Base-by-base conservation (phyloP, 2,888 invertebrate genomes). In the Carabus problematicus region DNA sequence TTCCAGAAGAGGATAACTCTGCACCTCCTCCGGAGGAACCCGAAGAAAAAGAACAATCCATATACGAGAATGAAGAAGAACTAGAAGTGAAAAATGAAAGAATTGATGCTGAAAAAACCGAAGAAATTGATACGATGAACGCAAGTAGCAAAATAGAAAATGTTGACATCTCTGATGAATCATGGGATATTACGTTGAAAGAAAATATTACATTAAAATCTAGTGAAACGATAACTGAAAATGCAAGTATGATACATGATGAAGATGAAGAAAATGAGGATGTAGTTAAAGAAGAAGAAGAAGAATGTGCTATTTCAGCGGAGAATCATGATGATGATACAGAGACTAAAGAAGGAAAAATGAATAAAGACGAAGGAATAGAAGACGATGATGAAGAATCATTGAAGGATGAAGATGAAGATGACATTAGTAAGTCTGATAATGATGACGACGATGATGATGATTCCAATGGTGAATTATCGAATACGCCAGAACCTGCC, bases 211-310 rank as follows among this genome's bases (percentile, higher is more conserved):
- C 73, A 77, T 0, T 79, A 80, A 52, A 60, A 70, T 59, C 40
- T 81, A 81, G 58, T 80, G 82, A 70, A 79, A 82, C 70, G 82
- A 82, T 68, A 82, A 72, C 74, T 82, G 45, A 82, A 82, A 72
- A 83, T 82, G 11, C 82, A 82, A 66, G 82, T 81, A 2, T 59
- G 0, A n/a, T n/a, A n/a, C n/a, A n/a, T n/a, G n/a, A n/a, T n/a
- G 61, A 71, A 8, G 64, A 71, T 18, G 56, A 56, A 4, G 40
- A 18, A 9, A 8, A n/a, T 59, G 41, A 41, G 0, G 59, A 40
- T 1, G 8, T 6, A 29, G 6, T 29, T 29, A 29, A 29, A 29
- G 29, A 29, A 29, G 29, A 29, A n/a, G n/a, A 9, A 47, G 43
- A 61, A 16, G 41, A 41, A 49, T 12, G 18, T 18, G 12, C 19